Conservation (phyloP, 2,888 invertebrate genomes). For the Empis stercorea region DNA sequence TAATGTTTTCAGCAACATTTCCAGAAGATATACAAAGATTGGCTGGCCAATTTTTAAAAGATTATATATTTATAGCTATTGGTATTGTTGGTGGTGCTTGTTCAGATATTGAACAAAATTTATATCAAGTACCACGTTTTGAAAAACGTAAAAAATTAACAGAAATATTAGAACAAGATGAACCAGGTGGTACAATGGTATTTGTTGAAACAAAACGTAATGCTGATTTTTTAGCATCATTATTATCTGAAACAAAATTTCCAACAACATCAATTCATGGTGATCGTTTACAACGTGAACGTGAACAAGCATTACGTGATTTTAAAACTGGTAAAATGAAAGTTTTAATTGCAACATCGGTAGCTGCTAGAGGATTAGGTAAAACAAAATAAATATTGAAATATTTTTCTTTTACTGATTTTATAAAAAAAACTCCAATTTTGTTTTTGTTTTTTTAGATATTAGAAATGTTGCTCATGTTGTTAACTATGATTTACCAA, state of each 20-base stretch:
- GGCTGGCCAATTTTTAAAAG: constrained; percentile 61
- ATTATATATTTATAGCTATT: constrained; percentile 79
- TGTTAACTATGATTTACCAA: constrained; percentile 84
- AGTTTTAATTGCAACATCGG: constrained; percentile 87
- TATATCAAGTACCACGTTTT: constrained; percentile 53
- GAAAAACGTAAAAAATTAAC: constrained; percentile 64
- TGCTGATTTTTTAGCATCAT: constrained; percentile 80
- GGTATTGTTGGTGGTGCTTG: constrained; percentile 92
- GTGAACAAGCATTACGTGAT: constrained; percentile 86
- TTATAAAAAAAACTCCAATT: too few species aligned
- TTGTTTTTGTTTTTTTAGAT: constrained; percentile 39
- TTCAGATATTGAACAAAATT: constrained; percentile 72
- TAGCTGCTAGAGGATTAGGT: constrained; percentile 85
- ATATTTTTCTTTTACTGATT: too few species aligned
- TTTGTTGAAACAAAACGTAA: constrained; percentile 85
- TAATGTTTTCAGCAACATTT: constrained; percentile 99
- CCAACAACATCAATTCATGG: constrained; percentile 98
- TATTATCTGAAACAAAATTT: constrained; percentile 63
- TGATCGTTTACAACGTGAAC: constrained; percentile 86
- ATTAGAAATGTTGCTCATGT: constrained; percentile 80
- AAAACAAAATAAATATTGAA: not conserved
- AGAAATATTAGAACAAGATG: constrained; percentile 10
- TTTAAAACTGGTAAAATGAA: constrained; percentile 66
- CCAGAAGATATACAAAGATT: constrained; percentile 91
- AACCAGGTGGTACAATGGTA: constrained; percentile 50